These are phyloP conservation scores for Plusia festucae DNA, from an alignment of 2,888 invertebrate species.

Conservation along the genomic window DNA sequence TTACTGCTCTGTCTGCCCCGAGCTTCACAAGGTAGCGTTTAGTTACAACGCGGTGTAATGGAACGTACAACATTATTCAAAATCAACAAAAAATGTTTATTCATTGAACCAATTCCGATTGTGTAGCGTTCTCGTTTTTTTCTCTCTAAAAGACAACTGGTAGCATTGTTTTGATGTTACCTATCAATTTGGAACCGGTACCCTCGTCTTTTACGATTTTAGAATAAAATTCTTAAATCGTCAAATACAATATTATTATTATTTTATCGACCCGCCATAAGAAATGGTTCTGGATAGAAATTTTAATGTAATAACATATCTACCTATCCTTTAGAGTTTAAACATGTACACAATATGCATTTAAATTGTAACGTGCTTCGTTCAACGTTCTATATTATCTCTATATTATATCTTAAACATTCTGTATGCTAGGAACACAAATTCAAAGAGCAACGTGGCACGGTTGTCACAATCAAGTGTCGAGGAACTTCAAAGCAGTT, in stretches of 20 bases:
- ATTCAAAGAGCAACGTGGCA: background rate
- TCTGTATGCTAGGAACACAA: background rate
- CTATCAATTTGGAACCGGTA: too few species aligned
- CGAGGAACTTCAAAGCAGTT: background rate
- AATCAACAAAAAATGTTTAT: background rate
- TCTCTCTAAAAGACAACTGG: slow-evolving; percentile 37
- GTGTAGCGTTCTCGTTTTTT: slow-evolving; percentile 15
- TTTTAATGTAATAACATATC: too few species aligned
- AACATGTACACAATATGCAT: too few species aligned
- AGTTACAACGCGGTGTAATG: slow-evolving; percentile 60
- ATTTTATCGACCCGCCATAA: too few species aligned
- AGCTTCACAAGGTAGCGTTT: slow-evolving; percentile 53
- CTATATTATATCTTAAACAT: background rate
- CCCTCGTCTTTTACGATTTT: too few species aligned
- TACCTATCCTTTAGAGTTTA: too few species aligned
- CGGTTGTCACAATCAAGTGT: slow-evolving; percentile 1
- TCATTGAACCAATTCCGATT: slow-evolving; percentile 3
- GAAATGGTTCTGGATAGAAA: too few species aligned
- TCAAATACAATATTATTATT: too few species aligned
- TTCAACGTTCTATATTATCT: too few species aligned
- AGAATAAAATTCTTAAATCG: too few species aligned
- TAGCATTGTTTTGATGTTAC: slow-evolving; percentile 29
- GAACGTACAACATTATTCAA: slow-evolving; percentile 11
- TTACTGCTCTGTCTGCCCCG: slow-evolving; percentile 66
- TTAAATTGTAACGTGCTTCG: too few species aligned